These are phyloP conservation scores for Neotoxoptera formosana DNA, from an alignment of 1,140 invertebrate genomes.

Conservation along the genomic window DNA sequence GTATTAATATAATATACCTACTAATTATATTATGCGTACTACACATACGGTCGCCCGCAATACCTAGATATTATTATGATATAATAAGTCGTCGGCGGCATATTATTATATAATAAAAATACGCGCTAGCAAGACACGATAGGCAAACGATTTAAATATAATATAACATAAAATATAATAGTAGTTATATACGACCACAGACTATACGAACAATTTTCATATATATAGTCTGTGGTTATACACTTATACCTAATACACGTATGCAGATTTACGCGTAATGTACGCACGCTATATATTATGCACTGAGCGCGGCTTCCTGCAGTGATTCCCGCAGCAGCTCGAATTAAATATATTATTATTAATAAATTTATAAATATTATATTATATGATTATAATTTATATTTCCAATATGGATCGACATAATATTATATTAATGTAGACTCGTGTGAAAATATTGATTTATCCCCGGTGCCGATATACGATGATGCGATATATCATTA, in stretches of 20 bases:
- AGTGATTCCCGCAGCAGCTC: background rate
- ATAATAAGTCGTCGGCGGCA: background rate
- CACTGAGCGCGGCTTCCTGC: background rate
- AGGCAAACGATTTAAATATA: background rate
- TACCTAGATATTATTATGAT: background rate
- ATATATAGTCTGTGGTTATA: too few species aligned
- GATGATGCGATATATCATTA: background rate
- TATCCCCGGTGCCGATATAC: background rate
- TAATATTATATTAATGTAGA: background rate
- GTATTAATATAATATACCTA: background rate
- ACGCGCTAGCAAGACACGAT: background rate
- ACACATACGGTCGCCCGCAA: background rate
- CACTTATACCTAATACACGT: background rate
- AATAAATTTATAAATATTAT: background rate
- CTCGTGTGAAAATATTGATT: slow-evolving; percentile 30
- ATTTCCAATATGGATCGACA: background rate
- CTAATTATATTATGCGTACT: too few species aligned
- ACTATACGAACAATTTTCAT: too few species aligned
- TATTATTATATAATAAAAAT: background rate
- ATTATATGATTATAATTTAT: background rate
- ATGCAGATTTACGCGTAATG: background rate
- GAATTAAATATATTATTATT: background rate
- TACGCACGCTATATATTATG: too few species aligned
- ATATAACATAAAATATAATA: background rate
- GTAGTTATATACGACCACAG: too few species aligned